Base-by-base conservation (phyloP, 2,888 invertebrate species). In the Sisyra nigra region DNA sequence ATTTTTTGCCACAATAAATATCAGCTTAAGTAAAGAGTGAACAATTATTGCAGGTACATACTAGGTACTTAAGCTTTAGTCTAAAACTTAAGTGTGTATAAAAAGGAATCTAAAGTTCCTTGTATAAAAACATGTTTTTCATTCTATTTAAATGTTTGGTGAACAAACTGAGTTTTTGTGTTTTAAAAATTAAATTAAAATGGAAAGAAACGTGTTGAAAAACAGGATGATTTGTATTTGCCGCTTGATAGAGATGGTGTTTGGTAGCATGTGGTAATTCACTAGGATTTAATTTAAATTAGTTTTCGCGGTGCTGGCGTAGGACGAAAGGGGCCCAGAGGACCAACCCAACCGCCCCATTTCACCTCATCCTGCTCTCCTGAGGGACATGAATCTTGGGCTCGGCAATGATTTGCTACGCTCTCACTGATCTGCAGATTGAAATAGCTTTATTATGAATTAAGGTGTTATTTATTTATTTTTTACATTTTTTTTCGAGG, bases 201-300 rank as follows among this genome's bases (percentile, higher is more conserved):
- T 24, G 24, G 3, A 24, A 24, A 24, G 24, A 7, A 7, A 24
- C 24, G 7, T 5, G 24, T 24, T 24, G 24, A 24, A 24, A n/a
- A 24, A 3, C 24, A 40, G 40, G 44, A 40, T 40, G 41, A 46
- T 43, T 38, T 42, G 24, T 31, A 29, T 24, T 41, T 40, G 44
- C 52, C 52, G 53, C 54, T 54, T 46, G 42, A 8, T 31, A 31
- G 37, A 41, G 44, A 53, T 49, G 42, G 46, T 35, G 43, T 37
- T 33, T 42, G 33, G 46, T 48, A 45, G 48, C 49, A 49, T 55
- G 57, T 58, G 72, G 74, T 74, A 75, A 75, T 75, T 74, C 75
- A 74, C 74, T 73, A 73, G 74, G 75, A 75, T 75, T 75, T 75
- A 74, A 75, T 75, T 75, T 74, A 75, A 75, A 74, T 75, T 75